Percentiles rank a stretch among this genome's conserved stretches.
These are phyloP conservation scores for Athene cunicularia DNA, from an alignment of 2,113 vertebrate genomes.

Conservation along the genomic window DNA sequence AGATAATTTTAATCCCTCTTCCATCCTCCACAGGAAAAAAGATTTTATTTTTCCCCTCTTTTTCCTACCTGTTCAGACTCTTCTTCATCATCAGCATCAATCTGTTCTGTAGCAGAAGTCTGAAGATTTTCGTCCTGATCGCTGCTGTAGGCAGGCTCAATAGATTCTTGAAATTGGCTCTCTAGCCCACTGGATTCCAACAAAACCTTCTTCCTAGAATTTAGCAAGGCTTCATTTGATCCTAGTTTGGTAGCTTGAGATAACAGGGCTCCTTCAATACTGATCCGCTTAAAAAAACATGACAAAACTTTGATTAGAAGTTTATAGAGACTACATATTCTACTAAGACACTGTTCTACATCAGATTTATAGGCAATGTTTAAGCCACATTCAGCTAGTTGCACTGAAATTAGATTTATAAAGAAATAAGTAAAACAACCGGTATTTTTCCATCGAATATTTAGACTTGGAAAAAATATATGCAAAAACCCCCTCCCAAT, in stretches of 20 bases:
- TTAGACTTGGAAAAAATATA: neutral
- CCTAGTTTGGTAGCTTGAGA: constrained; percentile 80
- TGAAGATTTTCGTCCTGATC: constrained; percentile 81
- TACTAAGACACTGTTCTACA: neutral
- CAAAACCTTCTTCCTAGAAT: constrained; percentile 73
- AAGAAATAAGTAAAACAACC: neutral
- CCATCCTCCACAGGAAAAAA: neutral
- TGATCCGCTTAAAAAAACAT: constrained; percentile 68
- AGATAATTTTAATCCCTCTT: neutral
- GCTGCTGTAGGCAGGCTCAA: constrained; percentile 77
- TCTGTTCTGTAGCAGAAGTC: constrained; percentile 74
- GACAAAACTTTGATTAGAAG: neutral
- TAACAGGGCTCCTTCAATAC: constrained; percentile 76
- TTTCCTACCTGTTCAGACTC: constrained; percentile 77
- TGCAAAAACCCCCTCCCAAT: fast-evolving
- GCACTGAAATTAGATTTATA: neutral
- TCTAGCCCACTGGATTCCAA: constrained; percentile 62
- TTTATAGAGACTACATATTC: neutral
- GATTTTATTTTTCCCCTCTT: neutral
- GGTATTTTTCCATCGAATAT: neutral
- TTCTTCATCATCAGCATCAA: constrained; percentile 86
- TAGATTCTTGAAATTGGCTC: constrained; percentile 79
- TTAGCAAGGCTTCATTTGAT: constrained; percentile 65
- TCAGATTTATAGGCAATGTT: neutral
- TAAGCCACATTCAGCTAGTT: neutral